These are phyloP conservation scores for Fistularia commersonii DNA, from an alignment of 2,797 vertebrate species.

Conservation along the genomic window DNA sequence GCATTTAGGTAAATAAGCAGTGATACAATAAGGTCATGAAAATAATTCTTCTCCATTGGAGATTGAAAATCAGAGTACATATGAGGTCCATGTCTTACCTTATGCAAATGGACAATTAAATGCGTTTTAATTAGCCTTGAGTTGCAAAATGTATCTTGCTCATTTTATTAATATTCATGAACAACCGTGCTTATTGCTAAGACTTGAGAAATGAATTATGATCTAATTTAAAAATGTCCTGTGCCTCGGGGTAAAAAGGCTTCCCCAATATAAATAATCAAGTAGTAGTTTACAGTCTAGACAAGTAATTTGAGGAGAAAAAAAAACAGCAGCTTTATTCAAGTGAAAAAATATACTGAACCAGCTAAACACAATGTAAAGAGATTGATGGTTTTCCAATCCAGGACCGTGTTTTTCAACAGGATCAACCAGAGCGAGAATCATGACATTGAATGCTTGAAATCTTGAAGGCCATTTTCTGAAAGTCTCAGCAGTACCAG, in stretches of 20 bases:
- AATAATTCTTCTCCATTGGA: conserved; percentile 52
- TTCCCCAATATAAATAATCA: conserved; percentile 36
- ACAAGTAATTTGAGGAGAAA: conserved; percentile 22
- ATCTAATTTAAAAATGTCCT: conserved; percentile 47
- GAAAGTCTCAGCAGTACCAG: conserved; percentile 22
- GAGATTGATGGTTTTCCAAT: conserved; percentile 29
- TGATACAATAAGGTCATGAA: background rate
- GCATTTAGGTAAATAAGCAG: too few species aligned
- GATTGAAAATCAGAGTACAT: conserved; percentile 57
- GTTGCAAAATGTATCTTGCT: conserved; percentile 38
- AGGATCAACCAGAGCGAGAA: conserved; percentile 46
- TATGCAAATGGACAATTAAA: conserved; percentile 44
- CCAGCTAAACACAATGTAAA: conserved; percentile 25
- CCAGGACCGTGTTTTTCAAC: conserved; percentile 41
- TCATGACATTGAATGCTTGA: conserved; percentile 25
- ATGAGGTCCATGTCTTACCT: conserved; percentile 35
- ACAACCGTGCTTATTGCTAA: conserved; percentile 31
- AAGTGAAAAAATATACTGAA: conserved; percentile 35
- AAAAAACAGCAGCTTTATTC: conserved; percentile 23
- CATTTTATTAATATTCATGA: conserved; percentile 52
- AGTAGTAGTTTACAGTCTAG: conserved; percentile 38
- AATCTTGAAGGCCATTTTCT: conserved; percentile 34
- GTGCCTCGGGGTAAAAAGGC: conserved; percentile 29
- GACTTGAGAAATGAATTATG: conserved; percentile 59
- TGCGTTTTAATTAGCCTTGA: conserved; percentile 43